Conservation (phyloP, 2,888 invertebrate genomes). For the Diarsia rubi region DNA sequence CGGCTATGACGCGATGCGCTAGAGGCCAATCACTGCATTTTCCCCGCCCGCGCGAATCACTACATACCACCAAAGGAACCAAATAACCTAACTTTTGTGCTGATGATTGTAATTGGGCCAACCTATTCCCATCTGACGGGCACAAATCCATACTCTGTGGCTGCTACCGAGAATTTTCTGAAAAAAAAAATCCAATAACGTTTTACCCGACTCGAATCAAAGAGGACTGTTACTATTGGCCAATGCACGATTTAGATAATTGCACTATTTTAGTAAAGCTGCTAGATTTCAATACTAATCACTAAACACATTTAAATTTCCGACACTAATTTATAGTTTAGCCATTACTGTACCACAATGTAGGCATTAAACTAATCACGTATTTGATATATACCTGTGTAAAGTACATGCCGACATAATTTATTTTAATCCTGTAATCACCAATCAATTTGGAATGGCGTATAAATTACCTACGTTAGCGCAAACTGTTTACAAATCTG, state of each 20-base stretch:
- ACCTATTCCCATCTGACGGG: too few species aligned
- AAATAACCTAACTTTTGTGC: too few species aligned
- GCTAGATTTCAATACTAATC: background rate
- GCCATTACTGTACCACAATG: slow-evolving; percentile 15
- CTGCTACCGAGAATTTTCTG: too few species aligned
- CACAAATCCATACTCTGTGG: too few species aligned
- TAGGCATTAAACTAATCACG: slow-evolving; percentile 49
- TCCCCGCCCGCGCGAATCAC: too few species aligned
- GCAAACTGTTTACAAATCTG: slow-evolving; percentile 38
- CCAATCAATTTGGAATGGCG: slow-evolving; percentile 52
- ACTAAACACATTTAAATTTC: slow-evolving; percentile 10
- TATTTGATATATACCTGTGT: slow-evolving; percentile 37
- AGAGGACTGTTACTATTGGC: background rate
- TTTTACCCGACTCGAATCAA: too few species aligned
- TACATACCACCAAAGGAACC: too few species aligned
- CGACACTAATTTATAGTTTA: slow-evolving; percentile 20
- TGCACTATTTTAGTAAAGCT: background rate
- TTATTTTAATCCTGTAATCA: slow-evolving; percentile 56
- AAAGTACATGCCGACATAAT: slow-evolving; percentile 41
- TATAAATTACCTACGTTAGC: slow-evolving; percentile 46
- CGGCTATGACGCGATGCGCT: too few species aligned
- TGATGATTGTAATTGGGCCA: too few species aligned
- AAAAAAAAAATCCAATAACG: too few species aligned
- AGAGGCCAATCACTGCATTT: too few species aligned
- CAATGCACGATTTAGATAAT: background rate